phyloP scores from a whole-genome alignment of 2,888 invertebrate species.

The Blastobasis adustella region DNA sequence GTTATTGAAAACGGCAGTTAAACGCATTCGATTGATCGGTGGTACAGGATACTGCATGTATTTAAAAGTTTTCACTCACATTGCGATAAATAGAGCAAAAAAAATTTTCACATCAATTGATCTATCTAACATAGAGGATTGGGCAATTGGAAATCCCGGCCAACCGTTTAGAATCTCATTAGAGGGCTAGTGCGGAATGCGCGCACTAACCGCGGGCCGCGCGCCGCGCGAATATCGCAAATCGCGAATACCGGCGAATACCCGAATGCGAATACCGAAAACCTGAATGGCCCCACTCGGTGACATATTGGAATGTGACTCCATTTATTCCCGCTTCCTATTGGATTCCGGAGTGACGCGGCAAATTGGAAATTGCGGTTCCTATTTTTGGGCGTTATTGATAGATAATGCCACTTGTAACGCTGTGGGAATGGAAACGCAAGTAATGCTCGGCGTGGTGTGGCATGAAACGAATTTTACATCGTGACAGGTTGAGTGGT shows the following conservation, averaged over 20 bases:
- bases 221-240: slow-evolving; percentile 40
- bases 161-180: slow-evolving; percentile 58
- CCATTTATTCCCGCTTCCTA: slow-evolving; percentile 73
- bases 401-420: slow-evolving; percentile 59
- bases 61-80: too few relatives aligned
- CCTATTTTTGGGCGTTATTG: slow-evolving; percentile 66
- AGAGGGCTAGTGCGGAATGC: slow-evolving; percentile 44
- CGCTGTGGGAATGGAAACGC: slow-evolving; percentile 12
- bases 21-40: too few relatives aligned
- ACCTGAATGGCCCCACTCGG: slow-evolving; percentile 62
- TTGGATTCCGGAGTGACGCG: slow-evolving; percentile 74
- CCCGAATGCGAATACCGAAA: slow-evolving; percentile 54
- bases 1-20: too few relatives aligned
- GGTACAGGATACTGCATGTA: too few relatives aligned
- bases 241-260: slow-evolving; percentile 49
- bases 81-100: too few relatives aligned
- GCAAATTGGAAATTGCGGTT: slow-evolving; percentile 72
- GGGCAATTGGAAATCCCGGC: background rate
- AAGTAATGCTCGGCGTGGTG: slow-evolving; percentile 8
- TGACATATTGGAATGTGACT: slow-evolving; percentile 75
- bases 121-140: too few relatives aligned
- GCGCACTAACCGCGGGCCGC: slow-evolving; percentile 26
- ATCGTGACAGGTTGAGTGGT: too few relatives aligned
- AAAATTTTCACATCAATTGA: too few relatives aligned
- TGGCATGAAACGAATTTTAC: too few relatives aligned